A percentile compares a stretch with the other conserved stretches of the same genome.
These are phyloP conservation scores for Acanthis flammea DNA, from an alignment of 2,797 vertebrate species.

Conservation along the genomic window DNA sequence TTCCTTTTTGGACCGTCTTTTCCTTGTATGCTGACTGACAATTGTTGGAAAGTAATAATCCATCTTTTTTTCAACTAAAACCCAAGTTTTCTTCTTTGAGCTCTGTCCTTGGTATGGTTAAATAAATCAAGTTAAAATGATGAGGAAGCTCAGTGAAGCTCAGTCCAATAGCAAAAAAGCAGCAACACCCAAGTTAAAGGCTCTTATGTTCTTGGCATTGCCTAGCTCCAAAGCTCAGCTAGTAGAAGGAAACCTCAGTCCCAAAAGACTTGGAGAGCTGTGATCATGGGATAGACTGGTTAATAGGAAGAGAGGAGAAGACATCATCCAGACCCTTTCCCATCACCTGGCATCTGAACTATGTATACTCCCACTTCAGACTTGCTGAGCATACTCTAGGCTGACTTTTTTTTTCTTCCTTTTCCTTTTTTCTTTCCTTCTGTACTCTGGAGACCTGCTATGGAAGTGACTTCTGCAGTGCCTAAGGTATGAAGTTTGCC, in stretches of 20 bases:
- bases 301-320: background rate
- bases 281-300: background rate
- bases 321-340: background rate
- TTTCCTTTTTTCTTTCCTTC: background rate
- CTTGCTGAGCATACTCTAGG: background rate
- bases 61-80: background rate
- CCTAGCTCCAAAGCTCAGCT: conserved; percentile 23
- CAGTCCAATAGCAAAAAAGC: conserved; percentile 17
- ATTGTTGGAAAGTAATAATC: background rate
- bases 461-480: conserved; percentile 39
- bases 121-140: conserved; percentile 22
- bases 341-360: background rate
- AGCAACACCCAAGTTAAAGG: conserved; percentile 19
- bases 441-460: conserved; percentile 4
- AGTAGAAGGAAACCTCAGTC: conserved; percentile 12
- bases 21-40: conserved; percentile 15
- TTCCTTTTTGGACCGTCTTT: conserved; percentile 26
- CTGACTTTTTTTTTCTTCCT: background rate
- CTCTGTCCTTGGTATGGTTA: conserved; percentile 31
- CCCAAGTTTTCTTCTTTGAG: background rate
- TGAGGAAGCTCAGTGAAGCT: background rate
- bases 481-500: conserved; percentile 24
- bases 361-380: background rate
- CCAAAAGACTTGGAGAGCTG: background rate
- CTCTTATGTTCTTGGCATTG: background rate